Evolutionary conservation across 2,888 invertebrate genomes (phyloP).

Genomic region (Periphyllus acericola): DNA sequence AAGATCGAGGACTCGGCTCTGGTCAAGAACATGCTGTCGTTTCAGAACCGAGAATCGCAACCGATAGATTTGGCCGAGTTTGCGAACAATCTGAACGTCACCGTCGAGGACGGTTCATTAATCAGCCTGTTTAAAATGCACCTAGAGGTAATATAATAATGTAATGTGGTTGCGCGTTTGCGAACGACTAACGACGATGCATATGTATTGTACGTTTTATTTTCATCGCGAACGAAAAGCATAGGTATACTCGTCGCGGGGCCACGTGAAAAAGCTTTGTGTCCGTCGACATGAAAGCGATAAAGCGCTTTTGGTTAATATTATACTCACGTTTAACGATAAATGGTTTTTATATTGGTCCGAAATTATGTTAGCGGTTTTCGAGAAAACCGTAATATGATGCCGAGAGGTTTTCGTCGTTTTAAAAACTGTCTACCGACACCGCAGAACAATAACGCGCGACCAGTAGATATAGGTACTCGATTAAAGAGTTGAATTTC

Average conservation of each 20-base stretch:
- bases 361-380: too few species aligned
- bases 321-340: too few species aligned
- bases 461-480: too few species aligned
- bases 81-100: slow-evolving; percentile 39
- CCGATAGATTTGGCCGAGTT: slow-evolving; percentile 47
- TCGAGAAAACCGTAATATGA: too few species aligned
- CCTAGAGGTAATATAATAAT: slow-evolving; percentile 53
- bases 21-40: slow-evolving; percentile 54
- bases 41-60: slow-evolving; percentile 40
- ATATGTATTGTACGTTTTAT: neutral
- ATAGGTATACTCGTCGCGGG: neutral
- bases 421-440: too few species aligned
- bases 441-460: too few species aligned
- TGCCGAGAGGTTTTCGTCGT: too few species aligned
- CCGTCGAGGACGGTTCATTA: slow-evolving; percentile 51
- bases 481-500: too few species aligned
- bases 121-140: slow-evolving; percentile 51
- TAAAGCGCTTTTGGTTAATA: too few species aligned
- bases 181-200: neutral
- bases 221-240: neutral
- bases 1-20: slow-evolving; percentile 52
- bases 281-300: too few species aligned
- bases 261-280: too few species aligned
- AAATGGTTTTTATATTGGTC: too few species aligned
- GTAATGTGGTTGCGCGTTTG: neutral